Evolutionary conservation across 2,888 invertebrate genomes (phyloP), one percentile per base, ranked within the genome.

Genomic region (Diploptera punctata): DNA sequence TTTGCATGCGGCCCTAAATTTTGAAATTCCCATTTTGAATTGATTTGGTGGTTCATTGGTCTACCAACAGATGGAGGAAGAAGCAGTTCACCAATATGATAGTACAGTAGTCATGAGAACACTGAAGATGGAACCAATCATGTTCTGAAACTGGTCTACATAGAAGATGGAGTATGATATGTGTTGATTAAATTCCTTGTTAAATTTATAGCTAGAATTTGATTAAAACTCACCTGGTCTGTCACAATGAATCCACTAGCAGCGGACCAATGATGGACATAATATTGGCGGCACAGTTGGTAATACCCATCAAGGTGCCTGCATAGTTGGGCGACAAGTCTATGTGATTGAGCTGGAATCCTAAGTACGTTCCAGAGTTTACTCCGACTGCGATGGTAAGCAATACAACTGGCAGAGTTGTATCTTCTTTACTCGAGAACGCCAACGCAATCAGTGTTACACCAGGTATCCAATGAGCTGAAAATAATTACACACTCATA

Each of bases 261-360:
- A 93, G 82, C 0, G 95, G 95, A 0, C 93, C 93, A 77, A 94
- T 83, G 75, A 95, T 90, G 68, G 93, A 92, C 82, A 92, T 91
- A 13, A 93, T 84, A 78, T 92, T 93, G 0, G 92, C 91, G n/a
- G 88, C 84, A 10, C 91, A 91, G 80, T 95, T 95, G 1, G 93
- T 93, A 77, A 95, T 89, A 4, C 95, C 94, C 93, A 95, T 94
- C 76, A 95, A 82, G 0, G 91, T 90, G 31, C 94, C 94, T 1
- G 94, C 92, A 80, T 91, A 93, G 80, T 92, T 93, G 0, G 94
- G 94, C 5, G 94, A 91, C 68, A 95, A 84, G 83, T 95, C 95
- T 75, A 95, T 92, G 79, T 94, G 94, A 76, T 94, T 94, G 18
- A 90, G 87, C 10, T 90, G 88, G 80, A 90, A 93, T 1, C 94